phyloP scores from a whole-genome alignment of 2,888 invertebrate species.

The Ischnura elegans region DNA sequence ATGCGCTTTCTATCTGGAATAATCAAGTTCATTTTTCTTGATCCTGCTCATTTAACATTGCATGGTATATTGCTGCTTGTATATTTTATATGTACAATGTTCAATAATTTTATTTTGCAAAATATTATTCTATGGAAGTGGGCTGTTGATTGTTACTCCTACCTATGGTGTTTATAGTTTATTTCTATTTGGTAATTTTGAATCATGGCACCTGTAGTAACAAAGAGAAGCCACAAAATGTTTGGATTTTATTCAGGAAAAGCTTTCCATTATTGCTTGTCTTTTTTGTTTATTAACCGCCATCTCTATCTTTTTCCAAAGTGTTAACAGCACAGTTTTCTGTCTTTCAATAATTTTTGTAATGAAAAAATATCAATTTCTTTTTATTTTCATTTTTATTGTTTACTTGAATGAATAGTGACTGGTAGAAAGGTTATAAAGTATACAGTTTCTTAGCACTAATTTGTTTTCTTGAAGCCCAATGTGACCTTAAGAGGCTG shows the following conservation, averaged over 20 bases:
- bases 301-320: not conserved
- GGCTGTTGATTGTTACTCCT: not conserved
- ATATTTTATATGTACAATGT: not conserved
- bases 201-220: not conserved
- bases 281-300: not conserved
- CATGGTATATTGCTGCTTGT: not conserved
- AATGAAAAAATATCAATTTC: not conserved
- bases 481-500: constrained; percentile 54
- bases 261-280: not conserved
- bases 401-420: not conserved
- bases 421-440: not conserved
- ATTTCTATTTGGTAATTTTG: not conserved
- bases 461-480: constrained; percentile 64
- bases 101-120: not conserved
- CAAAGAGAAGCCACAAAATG: not conserved
- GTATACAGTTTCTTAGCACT: constrained; percentile 45
- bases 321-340: not conserved
- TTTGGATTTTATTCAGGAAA: not conserved
- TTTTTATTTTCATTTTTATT: not conserved
- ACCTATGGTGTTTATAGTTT: not conserved
- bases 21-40: not conserved
- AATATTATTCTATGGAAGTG: not conserved
- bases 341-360: not conserved
- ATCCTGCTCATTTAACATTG: not conserved
- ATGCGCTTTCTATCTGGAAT: not conserved